Evolutionary conservation across 2,797 vertebrate genomes (phyloP), one percentile per base, ranked within the genome.

Genomic region (Strix occidentalis): DNA sequence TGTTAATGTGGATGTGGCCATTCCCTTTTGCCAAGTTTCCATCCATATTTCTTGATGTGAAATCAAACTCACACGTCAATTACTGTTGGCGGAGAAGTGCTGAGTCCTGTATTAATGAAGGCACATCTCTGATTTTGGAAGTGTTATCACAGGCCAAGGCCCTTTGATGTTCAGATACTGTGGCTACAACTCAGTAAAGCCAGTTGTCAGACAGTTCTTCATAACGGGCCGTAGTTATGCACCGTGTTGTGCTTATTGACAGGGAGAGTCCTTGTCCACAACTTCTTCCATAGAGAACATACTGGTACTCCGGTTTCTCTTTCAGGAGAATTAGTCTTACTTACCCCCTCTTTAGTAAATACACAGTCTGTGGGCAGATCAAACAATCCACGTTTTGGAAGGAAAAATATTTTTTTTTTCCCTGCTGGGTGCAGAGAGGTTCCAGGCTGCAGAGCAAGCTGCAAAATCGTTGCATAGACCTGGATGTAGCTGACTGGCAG

Each of bases 381-480:
- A 80, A 41, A 28, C 7, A 41, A 53, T 19, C 15, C 10, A 13
- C 1, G 0, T 20, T 80, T 68, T 43, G 33, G 35, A 74, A 54
- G 13, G n/a, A 23, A 54, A 54, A 43, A 33, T 15, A 10, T 10
- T 45, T 16, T 31, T 45, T 39, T 21, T 16, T 5, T 2, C 26
- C 11, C 11, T 23, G 10, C 26, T 29, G 41, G 13, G 21, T 16
- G 16, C 17, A 8, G 33, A 19, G 29, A 25, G 20, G 15, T 10
- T 51, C 14, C 25, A 13, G 60, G 4, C 5, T 23, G 39, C 39
- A 33, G n/a, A 69, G 4, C 29, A 26, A 24, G 5, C 50, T 41
- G 31, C 35, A 6, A 17, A 31, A 8, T 21, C 3, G 0, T 20
- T 29, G n/a, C 35, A 2, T 1, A 8, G 43, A 41, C 35, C 41